Evolutionary conservation across 2,797 vertebrate genomes (phyloP).

Genomic region (Cryptoprocta ferox): DNA sequence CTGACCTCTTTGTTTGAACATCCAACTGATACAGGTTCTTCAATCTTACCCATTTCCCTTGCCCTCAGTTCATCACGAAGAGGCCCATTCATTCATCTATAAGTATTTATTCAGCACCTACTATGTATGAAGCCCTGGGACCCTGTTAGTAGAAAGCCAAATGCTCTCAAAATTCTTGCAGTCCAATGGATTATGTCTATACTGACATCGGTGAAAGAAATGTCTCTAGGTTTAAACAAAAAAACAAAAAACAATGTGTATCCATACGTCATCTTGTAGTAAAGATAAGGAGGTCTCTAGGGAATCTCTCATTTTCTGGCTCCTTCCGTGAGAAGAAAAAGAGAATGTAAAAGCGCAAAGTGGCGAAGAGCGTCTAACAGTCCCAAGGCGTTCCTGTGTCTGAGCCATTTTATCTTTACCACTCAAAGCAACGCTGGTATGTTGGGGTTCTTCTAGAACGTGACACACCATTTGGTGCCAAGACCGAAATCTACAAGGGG

Average conservation of each 20-base stretch:
- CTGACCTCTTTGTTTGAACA: not conserved
- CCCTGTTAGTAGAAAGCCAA: not conserved
- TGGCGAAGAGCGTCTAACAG: too few species aligned
- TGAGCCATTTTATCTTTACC: not conserved
- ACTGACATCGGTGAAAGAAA: not conserved
- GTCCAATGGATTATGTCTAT: not conserved
- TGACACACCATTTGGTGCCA: not conserved
- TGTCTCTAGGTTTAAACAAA: not conserved
- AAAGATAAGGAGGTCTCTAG: not conserved
- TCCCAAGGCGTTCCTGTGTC: not conserved
- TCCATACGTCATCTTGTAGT: not conserved
- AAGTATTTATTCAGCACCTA: not conserved
- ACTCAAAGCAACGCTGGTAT: not conserved
- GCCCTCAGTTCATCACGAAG: not conserved
- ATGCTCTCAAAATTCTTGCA: not conserved
- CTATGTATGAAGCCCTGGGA: not conserved
- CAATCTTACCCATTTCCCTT: not conserved
- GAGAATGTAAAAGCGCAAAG: not conserved
- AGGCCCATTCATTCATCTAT: not conserved
- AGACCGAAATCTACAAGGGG: not conserved
- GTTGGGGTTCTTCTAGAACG: not conserved
- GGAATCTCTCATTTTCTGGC: not conserved
- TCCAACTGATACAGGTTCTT: too few species aligned
- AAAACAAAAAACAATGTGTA: not conserved
- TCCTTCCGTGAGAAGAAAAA: not conserved